Evolutionary conservation across 2,113 vertebrate genomes (phyloP).

Genomic region (Lagopus muta): DNA sequence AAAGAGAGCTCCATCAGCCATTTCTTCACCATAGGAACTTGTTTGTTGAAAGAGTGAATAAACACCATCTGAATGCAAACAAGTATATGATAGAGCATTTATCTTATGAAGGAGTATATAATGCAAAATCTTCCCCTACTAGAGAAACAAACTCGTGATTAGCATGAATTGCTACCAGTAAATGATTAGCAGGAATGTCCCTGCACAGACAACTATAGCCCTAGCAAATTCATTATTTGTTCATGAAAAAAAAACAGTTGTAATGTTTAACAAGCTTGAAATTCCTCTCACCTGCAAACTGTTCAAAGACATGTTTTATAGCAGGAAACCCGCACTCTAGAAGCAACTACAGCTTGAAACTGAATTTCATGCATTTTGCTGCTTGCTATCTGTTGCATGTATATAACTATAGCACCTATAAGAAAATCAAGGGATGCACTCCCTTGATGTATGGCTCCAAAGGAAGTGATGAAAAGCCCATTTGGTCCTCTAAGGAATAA

Average conservation of each 20-base stretch:
- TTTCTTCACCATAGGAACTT: not conserved
- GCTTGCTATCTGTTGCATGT: not conserved
- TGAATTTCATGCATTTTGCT: not conserved
- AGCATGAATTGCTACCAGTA: not conserved
- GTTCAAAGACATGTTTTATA: not conserved
- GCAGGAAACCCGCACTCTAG: not conserved
- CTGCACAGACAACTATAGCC: not conserved
- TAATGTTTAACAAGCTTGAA: not conserved
- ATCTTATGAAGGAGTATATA: not conserved
- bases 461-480: not conserved
- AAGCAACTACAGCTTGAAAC: not conserved
- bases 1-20: not conserved
- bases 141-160: not conserved
- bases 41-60: not conserved
- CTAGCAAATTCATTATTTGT: not conserved
- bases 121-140: not conserved
- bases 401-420: not conserved
- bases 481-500: not conserved
- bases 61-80: not conserved
- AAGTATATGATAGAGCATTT: not conserved
- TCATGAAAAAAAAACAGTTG: not conserved
- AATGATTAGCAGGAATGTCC: not conserved
- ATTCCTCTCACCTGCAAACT: not conserved
- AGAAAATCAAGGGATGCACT: not conserved
- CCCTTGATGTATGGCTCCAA: not conserved